Evolutionary conservation across 2,888 invertebrate genomes (phyloP), one percentile per base, ranked within the genome.

Genomic region (Rhagium mordax): DNA sequence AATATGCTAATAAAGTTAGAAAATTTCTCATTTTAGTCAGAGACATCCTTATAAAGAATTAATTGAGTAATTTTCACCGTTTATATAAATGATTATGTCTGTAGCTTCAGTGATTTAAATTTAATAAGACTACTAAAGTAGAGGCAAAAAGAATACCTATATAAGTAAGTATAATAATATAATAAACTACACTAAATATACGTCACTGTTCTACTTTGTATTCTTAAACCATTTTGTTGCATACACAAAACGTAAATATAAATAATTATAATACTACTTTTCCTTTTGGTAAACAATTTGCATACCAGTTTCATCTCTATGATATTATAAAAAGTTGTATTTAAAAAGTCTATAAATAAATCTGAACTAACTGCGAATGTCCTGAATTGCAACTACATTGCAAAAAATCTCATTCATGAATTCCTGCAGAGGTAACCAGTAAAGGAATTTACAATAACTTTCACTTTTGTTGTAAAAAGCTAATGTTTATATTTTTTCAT

Each of bases 331-430:
- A 61, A 47, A 61, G 29, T 29, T 15, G 27, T 4, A 8, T 21
- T n/a, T 24, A 15, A 27, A 16, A 61, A 41, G 21, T n/a, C 47
- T n/a, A 16, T 41, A n/a, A 41, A 41, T 41, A 41, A 41, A 41
- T 41, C 13, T 41, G 41, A 41, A 10, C 41, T n/a, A n/a, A n/a
- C 5, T 13, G 1, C 8, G 0, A 8, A 10, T 33, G 2, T 2
- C 4, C 41, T 2, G 4, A n/a, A 13, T 13, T 13, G 13, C 41
- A n/a, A n/a, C 13, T 7, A 33, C 0, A 18, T 18, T 18, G 33
- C 55, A 66, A 71, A 71, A 71, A 71, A 21, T 10, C 24, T 33
- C 60, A 71, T 71, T 71, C 60, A 71, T 60, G 47, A 16, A 60
- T 61, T 16, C 27, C 21, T 59, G 29, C 16, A 59, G n/a, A 33